Evolutionary conservation across 1,140 invertebrate genomes (phyloP).

Genomic region (Coboldia fuscipes): DNA sequence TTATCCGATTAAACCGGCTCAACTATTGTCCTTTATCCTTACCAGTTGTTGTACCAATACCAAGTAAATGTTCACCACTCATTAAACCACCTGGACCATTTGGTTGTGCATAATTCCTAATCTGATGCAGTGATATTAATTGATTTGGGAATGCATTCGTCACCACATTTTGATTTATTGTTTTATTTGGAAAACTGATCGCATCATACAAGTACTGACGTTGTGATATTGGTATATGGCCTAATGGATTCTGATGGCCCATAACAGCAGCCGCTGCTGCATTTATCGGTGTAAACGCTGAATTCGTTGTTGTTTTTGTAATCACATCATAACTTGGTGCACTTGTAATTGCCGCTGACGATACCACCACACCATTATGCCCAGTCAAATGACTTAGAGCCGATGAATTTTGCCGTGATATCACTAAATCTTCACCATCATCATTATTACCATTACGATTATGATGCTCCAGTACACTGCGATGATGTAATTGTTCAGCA

Average conservation of each 20-base stretch:
- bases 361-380: slow-evolving; percentile 5
- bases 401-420: slow-evolving; percentile 20
- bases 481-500: slow-evolving; percentile 15
- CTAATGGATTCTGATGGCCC: slow-evolving; percentile 44
- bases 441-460: slow-evolving; percentile 6
- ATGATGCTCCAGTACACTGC: slow-evolving; percentile 10
- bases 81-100: slow-evolving; percentile 27
- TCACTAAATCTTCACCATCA: slow-evolving; percentile 24
- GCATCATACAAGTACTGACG: slow-evolving; percentile 81
- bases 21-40: slow-evolving; percentile 22
- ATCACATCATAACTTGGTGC: slow-evolving; percentile 16
- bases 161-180: slow-evolving; percentile 28
- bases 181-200: slow-evolving; percentile 45
- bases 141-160: slow-evolving; percentile 74
- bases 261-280: too few species aligned
- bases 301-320: slow-evolving; percentile 34
- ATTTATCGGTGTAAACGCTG: slow-evolving; percentile 76
- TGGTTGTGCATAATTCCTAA: slow-evolving; percentile 87
- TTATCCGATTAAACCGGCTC: too few species aligned
- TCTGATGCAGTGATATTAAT: slow-evolving; percentile 87
- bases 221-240: slow-evolving; percentile 44
- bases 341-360: slow-evolving; percentile 4
- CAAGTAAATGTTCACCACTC: slow-evolving; percentile 17
- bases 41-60: slow-evolving; percentile 11
- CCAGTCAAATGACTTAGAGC: slow-evolving; percentile 12